These are phyloP conservation scores for Lasiurus borealis DNA, from an alignment of 2,113 vertebrate species.

Conservation along the genomic window DNA sequence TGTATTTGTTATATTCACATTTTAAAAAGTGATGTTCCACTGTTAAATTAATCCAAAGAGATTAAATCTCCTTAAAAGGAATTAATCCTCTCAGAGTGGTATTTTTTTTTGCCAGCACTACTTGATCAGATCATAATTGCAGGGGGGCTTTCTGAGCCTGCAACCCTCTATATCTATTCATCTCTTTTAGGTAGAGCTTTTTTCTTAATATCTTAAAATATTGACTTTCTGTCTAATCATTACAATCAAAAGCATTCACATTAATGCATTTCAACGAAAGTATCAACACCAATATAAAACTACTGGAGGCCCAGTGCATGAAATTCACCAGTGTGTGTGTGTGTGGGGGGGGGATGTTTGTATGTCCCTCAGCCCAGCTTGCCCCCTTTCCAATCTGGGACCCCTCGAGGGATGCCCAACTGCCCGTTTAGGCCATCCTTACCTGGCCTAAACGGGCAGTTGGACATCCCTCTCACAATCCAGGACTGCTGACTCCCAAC, in stretches of 20 bases:
- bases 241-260: constrained; percentile 49
- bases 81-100: constrained; percentile 44
- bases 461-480: too few relatives aligned
- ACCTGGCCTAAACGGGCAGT: too few relatives aligned
- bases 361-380: too few relatives aligned
- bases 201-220: constrained; percentile 71
- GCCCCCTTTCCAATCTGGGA: too few relatives aligned
- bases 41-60: constrained; percentile 73
- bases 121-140: constrained; percentile 63
- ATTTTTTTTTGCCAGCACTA: constrained; percentile 14
- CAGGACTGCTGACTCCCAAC: too few relatives aligned
- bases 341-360: too few relatives aligned
- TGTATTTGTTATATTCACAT: constrained; percentile 69
- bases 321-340: too few relatives aligned
- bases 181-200: constrained; percentile 50
- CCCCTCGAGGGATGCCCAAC: too few relatives aligned
- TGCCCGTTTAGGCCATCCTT: too few relatives aligned
- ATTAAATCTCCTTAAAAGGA: constrained; percentile 74
- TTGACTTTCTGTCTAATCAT: constrained; percentile 60
- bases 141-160: constrained; percentile 24
- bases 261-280: constrained; percentile 53
- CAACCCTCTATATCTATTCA: constrained; percentile 61
- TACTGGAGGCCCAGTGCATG: not conserved
- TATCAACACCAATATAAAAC: constrained; percentile 63
- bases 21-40: constrained; percentile 68